phyloP scores from a whole-genome alignment of 2,797 vertebrate genomes.

The Esox masquinongy region DNA sequence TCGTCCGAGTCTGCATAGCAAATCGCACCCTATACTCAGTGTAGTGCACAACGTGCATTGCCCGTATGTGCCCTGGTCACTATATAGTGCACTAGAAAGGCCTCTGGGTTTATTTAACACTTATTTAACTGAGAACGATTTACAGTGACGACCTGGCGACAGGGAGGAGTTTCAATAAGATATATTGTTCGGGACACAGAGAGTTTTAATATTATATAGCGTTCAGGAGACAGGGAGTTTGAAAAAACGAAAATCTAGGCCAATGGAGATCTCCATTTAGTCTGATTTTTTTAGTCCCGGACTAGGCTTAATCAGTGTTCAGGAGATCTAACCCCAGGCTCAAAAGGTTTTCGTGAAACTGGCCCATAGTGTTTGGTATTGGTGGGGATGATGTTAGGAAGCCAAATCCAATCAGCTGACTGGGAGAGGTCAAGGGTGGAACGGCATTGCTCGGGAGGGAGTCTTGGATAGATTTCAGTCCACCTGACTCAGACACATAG shows the following conservation, averaged over 20 bases:
- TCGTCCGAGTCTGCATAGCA: neutral
- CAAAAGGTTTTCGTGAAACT: too few species aligned
- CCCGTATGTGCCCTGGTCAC: neutral
- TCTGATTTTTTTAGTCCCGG: too few species aligned
- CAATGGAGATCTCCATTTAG: too few species aligned
- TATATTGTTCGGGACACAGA: too few species aligned
- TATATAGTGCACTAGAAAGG: neutral
- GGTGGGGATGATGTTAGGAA: neutral
- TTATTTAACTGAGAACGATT: too few species aligned
- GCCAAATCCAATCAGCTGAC: neutral
- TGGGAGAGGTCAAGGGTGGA: too few species aligned
- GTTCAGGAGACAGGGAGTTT: conserved; percentile 28
- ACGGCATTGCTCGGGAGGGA: neutral
- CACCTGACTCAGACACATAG: neutral
- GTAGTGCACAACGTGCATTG: neutral
- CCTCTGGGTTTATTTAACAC: too few species aligned
- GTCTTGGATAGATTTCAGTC: neutral
- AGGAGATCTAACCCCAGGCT: too few species aligned
- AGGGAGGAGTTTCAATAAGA: too few species aligned
- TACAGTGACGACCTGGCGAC: too few species aligned
- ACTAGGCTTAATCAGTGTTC: too few species aligned
- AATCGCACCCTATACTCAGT: neutral
- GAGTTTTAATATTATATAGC: conserved; percentile 43
- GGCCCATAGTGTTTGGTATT: neutral
- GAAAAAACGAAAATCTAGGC: too few species aligned